Base-by-base conservation (phyloP, 2,797 vertebrate species). In the Hafferia zeledoni region DNA sequence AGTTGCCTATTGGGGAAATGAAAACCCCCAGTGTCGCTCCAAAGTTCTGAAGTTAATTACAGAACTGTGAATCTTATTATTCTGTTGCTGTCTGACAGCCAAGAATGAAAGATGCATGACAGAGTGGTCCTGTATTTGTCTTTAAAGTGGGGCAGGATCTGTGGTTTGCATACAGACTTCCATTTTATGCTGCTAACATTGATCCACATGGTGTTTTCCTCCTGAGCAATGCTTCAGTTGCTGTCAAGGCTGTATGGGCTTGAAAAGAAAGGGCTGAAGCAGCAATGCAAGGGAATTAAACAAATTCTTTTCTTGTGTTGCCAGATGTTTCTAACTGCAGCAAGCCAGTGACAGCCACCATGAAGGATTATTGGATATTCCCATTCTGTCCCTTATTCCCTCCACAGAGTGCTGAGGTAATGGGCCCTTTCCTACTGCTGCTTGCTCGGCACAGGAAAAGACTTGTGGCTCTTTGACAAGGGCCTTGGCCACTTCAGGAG, bases 1-100 rank as follows among this genome's bases (percentile, higher is more conserved):
- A 39, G 31, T 33, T 87, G 71, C 68, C 71, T 75, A 0, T 1
- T 52, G 1, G 4, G 87, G 80, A 95, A 74, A 72, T 18, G 13
- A 89, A 93, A 96, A 31, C 16, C 44, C 25, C 37, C 46, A 20
- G 57, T 78, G 46, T 24, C 47, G 14, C 55, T 89, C 65, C 31
- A 57, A 44, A 59, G 44, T 71, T 41, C 94, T 92, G 67, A 89
- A 87, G 59, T 69, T 92, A 91, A 90, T 85, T 83, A 76, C 46
- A 70, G 59, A 64, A 64, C 28, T 63, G 56, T 41, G 59, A 87
- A 63, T 84, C 72, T 61, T 60, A 33, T 47, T 89, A 78, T 76
- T 83, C 35, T n/a, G 31, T 7, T 41, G 83, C 67, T 83, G 61
- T 68, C 79, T 90, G 70, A 63, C 79, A 95, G 87, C 83, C 57